These are phyloP conservation scores for Escarpia spicata DNA, from an alignment of 2,888 invertebrate species.

Conservation along the genomic window DNA sequence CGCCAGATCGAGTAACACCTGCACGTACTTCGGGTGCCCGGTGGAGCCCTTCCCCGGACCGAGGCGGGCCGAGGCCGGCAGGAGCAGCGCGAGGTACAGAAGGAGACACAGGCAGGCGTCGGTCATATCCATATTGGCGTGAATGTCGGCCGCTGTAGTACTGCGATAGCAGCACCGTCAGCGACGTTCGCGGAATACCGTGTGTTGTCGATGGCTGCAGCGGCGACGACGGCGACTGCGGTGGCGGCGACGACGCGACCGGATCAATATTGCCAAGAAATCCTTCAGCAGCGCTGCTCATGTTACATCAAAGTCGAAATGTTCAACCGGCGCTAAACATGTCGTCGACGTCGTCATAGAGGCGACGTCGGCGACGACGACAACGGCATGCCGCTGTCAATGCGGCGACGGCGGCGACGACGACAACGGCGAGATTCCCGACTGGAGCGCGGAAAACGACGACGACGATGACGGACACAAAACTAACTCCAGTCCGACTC, in stretches of 20 bases:
- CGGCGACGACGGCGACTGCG: neutral
- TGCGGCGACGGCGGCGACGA: neutral
- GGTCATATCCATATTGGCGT: constrained; percentile 9
- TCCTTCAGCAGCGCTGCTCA: constrained; percentile 13
- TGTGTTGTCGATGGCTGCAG: constrained; percentile 13
- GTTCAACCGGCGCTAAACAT: neutral
- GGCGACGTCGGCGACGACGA: neutral
- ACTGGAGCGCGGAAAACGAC: neutral
- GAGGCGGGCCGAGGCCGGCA: neutral
- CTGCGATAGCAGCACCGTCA: neutral
- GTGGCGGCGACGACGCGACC: neutral
- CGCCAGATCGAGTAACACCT: neutral
- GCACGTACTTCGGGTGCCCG: neutral
- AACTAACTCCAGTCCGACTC: neutral
- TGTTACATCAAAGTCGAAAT: constrained; percentile 11
- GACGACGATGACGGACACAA: neutral
- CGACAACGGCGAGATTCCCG: neutral
- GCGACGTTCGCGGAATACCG: neutral
- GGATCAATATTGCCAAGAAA: constrained; percentile 16
- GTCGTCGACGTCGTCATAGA: constrained; percentile 13
- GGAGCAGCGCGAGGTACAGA: neutral
- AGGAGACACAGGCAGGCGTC: neutral
- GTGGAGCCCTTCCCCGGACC: neutral
- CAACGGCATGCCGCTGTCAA: neutral
- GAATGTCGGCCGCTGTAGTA: neutral